These are phyloP conservation scores for Sesamia nonagrioides DNA, from an alignment of 1,140 invertebrate genomes.

Conservation along the genomic window DNA sequence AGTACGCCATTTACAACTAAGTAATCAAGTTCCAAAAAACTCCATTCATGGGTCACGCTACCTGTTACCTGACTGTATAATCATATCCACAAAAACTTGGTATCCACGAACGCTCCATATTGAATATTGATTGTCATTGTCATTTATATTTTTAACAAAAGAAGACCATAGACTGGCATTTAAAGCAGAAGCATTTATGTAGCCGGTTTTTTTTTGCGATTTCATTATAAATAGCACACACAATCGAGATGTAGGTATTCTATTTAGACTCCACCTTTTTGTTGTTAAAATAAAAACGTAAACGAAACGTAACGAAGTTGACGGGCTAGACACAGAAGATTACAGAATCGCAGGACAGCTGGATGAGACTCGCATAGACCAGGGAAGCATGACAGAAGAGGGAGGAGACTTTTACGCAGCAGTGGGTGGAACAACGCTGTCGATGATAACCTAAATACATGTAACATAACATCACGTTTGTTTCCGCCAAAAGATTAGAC, in stretches of 20 bases:
- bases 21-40: not conserved
- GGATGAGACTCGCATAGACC: too few species aligned
- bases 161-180: not conserved
- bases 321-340: too few species aligned
- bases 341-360: too few species aligned
- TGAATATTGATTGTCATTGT: not conserved
- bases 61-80: not conserved
- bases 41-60: not conserved
- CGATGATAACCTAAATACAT: too few species aligned
- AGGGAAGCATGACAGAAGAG: too few species aligned
- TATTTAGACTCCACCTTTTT: not conserved
- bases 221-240: too few species aligned
- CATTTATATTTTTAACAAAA: constrained; percentile 3
- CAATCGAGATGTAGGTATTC: not conserved
- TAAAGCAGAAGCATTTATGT: not conserved
- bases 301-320: too few species aligned
- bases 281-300: too few species aligned
- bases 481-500: too few species aligned
- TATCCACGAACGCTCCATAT: constrained; percentile 3
- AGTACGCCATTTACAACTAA: not conserved
- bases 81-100: not conserved
- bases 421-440: too few species aligned
- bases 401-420: too few species aligned
- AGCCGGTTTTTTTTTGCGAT: not conserved
- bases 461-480: too few species aligned